Evolutionary conservation across 1,140 invertebrate species (phyloP).

Genomic region (Cydia pomonella): DNA sequence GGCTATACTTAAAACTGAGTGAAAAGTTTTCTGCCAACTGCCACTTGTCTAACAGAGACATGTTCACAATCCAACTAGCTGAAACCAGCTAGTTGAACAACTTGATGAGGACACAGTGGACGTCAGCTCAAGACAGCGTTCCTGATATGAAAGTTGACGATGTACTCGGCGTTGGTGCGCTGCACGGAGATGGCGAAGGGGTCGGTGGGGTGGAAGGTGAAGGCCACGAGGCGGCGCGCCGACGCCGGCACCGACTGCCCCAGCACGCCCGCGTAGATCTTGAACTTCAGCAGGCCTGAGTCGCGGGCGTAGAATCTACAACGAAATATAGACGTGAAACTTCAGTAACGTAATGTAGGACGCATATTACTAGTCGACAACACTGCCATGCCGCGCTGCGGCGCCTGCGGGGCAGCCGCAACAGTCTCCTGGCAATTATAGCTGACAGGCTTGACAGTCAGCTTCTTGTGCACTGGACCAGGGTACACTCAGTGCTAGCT

Average conservation of each 20-base stretch:
- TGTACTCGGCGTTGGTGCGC: conserved; percentile 96
- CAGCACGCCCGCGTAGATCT: conserved; percentile 90
- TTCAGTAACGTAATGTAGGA: background rate
- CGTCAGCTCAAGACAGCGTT: conserved; percentile 72
- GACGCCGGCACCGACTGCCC: conserved; percentile 77
- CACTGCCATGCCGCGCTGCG: no score
- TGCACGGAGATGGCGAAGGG: conserved; percentile 98
- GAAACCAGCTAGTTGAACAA: no score
- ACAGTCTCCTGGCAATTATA: no score
- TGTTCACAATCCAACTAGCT: background rate
- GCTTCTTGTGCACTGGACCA: no score
- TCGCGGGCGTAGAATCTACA: conserved; percentile 94
- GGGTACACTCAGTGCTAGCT: no score
- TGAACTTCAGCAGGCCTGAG: conserved; percentile 93
- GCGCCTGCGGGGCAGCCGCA: no score
- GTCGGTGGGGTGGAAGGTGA: conserved; percentile 98
- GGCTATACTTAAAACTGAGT: no score
- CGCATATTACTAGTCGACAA: no score
- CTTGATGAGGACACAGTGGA: no score
- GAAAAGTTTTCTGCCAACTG: no score
- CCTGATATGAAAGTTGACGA: conserved; percentile 96
- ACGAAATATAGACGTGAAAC: conserved; percentile 42
- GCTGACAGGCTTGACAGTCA: no score
- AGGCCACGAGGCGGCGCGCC: conserved; percentile 94
- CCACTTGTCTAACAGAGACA: background rate